Conservation (phyloP, 2,888 invertebrate genomes). For the Patella pellucida region DNA sequence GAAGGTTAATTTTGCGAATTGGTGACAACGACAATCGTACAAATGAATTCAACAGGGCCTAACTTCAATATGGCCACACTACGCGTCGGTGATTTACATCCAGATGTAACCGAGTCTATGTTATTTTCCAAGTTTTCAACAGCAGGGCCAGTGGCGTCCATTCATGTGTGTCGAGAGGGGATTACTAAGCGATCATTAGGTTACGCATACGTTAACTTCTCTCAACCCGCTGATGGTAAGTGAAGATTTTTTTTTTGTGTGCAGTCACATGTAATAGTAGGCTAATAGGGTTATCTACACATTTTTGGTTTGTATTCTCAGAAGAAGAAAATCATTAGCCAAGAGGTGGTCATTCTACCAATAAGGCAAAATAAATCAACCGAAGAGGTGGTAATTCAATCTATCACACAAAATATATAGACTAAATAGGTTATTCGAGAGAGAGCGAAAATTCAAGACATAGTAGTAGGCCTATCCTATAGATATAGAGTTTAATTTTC, state of each 20-base stretch:
- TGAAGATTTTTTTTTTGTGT: slow-evolving; percentile 12
- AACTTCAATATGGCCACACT: slow-evolving; percentile 82
- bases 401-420: too few species aligned
- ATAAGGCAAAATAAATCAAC: too few species aligned
- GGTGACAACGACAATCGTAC: slow-evolving; percentile 35
- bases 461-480: too few species aligned
- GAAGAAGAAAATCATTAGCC: too few species aligned
- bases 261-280: not conserved
- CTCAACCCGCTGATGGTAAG: slow-evolving; percentile 99
- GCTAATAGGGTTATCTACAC: not conserved
- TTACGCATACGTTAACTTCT: slow-evolving; percentile 99
- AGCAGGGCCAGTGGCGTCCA: slow-evolving; percentile 97
- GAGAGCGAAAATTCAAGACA: too few species aligned
- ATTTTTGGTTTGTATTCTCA: too few species aligned
- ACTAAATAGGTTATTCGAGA: too few species aligned
- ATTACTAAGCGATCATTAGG: slow-evolving; percentile 97
- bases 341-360: too few species aligned
- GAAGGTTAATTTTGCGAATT: slow-evolving; percentile 17
- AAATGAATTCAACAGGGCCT: slow-evolving; percentile 55
- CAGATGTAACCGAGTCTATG: slow-evolving; percentile 98
- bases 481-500: too few species aligned
- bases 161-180: slow-evolving; percentile 98
- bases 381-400: too few species aligned
- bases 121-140: slow-evolving; percentile 99
- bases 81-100: slow-evolving; percentile 98